A percentile compares a stretch with the other conserved stretches of the same genome.
Conservation (phyloP, 2,888 invertebrate species). For the Loripinus fragilis region DNA sequence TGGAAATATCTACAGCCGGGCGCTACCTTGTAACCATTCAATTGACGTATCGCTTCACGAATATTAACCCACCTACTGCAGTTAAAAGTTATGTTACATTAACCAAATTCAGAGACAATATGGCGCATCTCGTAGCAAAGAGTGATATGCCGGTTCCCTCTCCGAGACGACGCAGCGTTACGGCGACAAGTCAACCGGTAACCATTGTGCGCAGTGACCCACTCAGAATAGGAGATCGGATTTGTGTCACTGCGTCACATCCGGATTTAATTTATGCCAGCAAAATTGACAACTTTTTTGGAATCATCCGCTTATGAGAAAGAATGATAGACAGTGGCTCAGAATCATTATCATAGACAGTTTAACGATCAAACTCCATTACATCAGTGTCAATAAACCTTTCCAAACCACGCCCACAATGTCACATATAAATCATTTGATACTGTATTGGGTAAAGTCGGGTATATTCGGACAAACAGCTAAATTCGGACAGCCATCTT, state of each 20-base stretch:
- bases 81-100: background rate
- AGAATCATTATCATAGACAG: too few relatives aligned
- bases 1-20: background rate
- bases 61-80: background rate
- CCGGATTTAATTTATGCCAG: conserved; percentile 16
- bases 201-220: background rate
- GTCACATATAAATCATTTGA: too few relatives aligned
- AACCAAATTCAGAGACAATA: background rate
- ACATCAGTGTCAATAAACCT: too few relatives aligned
- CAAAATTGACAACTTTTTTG: conserved; percentile 28
- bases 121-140: background rate
- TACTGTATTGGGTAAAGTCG: too few relatives aligned
- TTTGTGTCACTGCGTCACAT: conserved; percentile 10
- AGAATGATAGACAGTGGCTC: too few relatives aligned
- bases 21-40: background rate
- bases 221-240: background rate
- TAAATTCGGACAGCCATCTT: too few relatives aligned
- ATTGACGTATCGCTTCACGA: background rate
- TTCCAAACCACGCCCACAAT: too few relatives aligned
- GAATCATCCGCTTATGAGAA: background rate
- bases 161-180: background rate
- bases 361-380: too few relatives aligned
- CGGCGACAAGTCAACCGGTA: background rate
- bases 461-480: too few relatives aligned
- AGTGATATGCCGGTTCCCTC: background rate